A percentile compares a stretch with the other conserved stretches of the same genome.
These are phyloP conservation scores for Spialia ferax DNA, from an alignment of 2,888 invertebrate genomes.

Conservation along the genomic window DNA sequence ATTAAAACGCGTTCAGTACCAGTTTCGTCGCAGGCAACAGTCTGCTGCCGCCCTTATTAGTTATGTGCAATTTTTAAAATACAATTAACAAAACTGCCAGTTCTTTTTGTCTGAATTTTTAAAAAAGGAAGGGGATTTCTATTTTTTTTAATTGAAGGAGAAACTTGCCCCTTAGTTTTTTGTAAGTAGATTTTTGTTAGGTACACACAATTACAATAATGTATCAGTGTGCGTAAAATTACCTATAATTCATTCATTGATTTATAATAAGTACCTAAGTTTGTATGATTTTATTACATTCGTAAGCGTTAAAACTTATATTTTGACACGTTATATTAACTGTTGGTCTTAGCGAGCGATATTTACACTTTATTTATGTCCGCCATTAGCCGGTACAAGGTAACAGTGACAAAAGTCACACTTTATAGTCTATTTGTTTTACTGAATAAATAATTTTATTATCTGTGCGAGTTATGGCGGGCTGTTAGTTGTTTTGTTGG, in stretches of 20 bases:
- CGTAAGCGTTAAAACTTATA: conserved; percentile 33
- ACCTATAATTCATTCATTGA: too few relatives aligned
- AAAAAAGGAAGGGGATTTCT: not conserved
- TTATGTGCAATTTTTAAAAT: conserved; percentile 50
- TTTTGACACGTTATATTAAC: conserved; percentile 38
- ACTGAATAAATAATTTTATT: conserved; percentile 77
- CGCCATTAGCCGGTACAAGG: conserved; percentile 69
- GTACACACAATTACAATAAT: too few relatives aligned
- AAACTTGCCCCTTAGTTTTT: not conserved
- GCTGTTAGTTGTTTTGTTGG: conserved; percentile 40
- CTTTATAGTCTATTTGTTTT: conserved; percentile 80
- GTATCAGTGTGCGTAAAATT: too few relatives aligned
- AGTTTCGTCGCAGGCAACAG: conserved; percentile 47
- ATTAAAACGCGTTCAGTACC: conserved; percentile 78
- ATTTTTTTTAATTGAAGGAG: not conserved
- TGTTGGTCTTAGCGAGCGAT: conserved; percentile 26
- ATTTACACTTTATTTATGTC: conserved; percentile 62
- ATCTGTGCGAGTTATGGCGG: conserved; percentile 53
- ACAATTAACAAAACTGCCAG: conserved; percentile 31
- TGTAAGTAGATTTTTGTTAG: too few relatives aligned
- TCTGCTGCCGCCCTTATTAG: conserved; percentile 72
- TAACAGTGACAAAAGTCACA: conserved; percentile 77
- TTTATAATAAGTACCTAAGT: not conserved
- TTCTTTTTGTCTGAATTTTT: conserved; percentile 16
- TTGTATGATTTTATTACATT: conserved; percentile 20